Base-by-base conservation (phyloP, 1,140 invertebrate genomes). In the Anastrepha obliqua region DNA sequence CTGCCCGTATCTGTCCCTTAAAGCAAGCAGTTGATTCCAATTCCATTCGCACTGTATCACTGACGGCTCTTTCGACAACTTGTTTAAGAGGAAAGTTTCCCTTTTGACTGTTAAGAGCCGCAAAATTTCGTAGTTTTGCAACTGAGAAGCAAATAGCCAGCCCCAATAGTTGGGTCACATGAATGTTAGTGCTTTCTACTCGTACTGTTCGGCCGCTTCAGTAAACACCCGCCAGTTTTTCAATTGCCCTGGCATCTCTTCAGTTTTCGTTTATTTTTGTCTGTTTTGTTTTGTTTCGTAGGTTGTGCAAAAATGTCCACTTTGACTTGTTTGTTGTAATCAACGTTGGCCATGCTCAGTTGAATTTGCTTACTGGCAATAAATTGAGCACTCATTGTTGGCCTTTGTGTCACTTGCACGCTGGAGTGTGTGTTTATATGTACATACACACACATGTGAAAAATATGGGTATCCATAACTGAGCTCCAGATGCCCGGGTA, bases 11-110 rank as follows among this genome's bases (percentile, higher is more conserved):
- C n/a, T 64, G 20, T 29, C 39, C 67, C 67, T 74, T 44, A 74
- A 74, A 13, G 13, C 15, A 17, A 42, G 13, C 6, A 44, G 67
- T 74, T 42, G 17, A 74, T 74, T 17, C 67, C 67, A 74, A 74
- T 74, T 74, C 44, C 42, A 42, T 74, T 15, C 13, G 67, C 67
- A 74, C 44, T 74, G 67, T 74, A 42, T 74, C 67, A 74, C 42
- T 44, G 15, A 47, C 13, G 67, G 42, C 67, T n/a, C 13, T 7
- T 44, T 47, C 6, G 13, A 44, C 42, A 74, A 29, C 4, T 74
- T 74, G 11, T 1, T 5, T 47, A 1, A 9, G 2, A 11, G n/a
- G 15, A 44, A n/a, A 74, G 42, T 47, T 11, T 29, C 29, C 29
- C 29, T 29, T 39, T 74, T 17, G 15, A 42, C 39, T 47, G 67